A percentile compares a stretch with the other conserved stretches of the same genome.
phyloP scores from a whole-genome alignment of 2,888 invertebrate species.

The Nymphalis c-album region DNA sequence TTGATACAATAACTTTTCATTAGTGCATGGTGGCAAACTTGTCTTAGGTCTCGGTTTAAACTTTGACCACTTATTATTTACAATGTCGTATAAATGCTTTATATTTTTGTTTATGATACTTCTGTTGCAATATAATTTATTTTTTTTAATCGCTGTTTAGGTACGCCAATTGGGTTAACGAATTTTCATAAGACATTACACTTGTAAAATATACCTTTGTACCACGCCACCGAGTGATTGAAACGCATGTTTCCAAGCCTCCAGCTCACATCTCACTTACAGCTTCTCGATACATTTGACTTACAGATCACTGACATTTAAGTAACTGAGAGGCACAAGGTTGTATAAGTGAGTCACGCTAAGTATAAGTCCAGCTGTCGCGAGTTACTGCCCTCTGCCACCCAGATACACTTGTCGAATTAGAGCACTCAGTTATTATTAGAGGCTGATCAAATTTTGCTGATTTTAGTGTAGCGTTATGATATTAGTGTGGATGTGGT shows the following conservation, averaged over 20 bases:
- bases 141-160: slow-evolving; percentile 40
- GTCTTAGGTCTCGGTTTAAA: neutral
- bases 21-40: slow-evolving; percentile 30
- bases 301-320: slow-evolving; percentile 70
- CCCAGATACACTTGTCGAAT: slow-evolving; percentile 73
- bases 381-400: slow-evolving; percentile 73
- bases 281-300: slow-evolving; percentile 79
- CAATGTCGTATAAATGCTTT: slow-evolving; percentile 24
- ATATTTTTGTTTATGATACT: slow-evolving; percentile 36
- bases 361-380: slow-evolving; percentile 44
- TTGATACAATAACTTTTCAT: slow-evolving; percentile 8
- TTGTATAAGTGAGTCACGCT: slow-evolving; percentile 53
- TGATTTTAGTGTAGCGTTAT: slow-evolving; percentile 74
- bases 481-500: slow-evolving; percentile 75
- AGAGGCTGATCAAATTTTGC: slow-evolving; percentile 76
- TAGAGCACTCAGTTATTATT: slow-evolving; percentile 73
- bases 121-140: slow-evolving; percentile 42
- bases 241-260: slow-evolving; percentile 80
- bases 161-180: slow-evolving; percentile 47
- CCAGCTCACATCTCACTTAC: slow-evolving; percentile 80
- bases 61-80: slow-evolving; percentile 21
- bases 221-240: slow-evolving; percentile 82
- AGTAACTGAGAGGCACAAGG: slow-evolving; percentile 79
- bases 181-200: slow-evolving; percentile 72
- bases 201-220: slow-evolving; percentile 73